Evolutionary conservation across 2,113 vertebrate genomes (phyloP).

Genomic region (Ifrita kowaldi): DNA sequence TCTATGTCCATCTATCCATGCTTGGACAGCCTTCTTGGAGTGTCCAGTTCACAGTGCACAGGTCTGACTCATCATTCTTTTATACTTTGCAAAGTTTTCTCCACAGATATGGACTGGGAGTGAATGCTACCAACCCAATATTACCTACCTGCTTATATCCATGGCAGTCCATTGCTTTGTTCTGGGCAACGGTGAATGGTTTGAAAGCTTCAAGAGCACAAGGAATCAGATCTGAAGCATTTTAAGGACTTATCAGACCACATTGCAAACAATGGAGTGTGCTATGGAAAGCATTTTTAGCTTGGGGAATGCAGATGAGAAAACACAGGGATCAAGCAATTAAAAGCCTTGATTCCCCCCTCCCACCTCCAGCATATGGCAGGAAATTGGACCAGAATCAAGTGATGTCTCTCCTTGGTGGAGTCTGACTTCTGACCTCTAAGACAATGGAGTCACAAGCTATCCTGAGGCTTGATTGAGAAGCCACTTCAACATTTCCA

Average conservation of each 20-base stretch:
- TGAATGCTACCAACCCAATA: neutral
- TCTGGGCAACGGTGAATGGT: neutral
- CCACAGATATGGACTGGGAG: neutral
- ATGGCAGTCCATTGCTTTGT: neutral
- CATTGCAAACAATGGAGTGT: neutral
- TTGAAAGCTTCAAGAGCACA: neutral
- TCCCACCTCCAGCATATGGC: conserved; percentile 68
- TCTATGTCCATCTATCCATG: neutral
- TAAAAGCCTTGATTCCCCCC: conserved; percentile 55
- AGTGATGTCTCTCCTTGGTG: conserved; percentile 55
- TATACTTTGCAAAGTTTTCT: neutral
- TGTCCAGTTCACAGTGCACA: neutral
- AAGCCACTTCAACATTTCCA: conserved; percentile 72
- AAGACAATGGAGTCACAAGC: conserved; percentile 74
- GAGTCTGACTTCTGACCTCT: conserved; percentile 64
- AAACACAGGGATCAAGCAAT: conserved; percentile 43
- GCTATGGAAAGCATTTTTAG: conserved; percentile 31
- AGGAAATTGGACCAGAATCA: conserved; percentile 69
- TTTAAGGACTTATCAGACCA: neutral
- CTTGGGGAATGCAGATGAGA: conserved; percentile 57
- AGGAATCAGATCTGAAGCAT: neutral
- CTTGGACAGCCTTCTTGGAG: neutral
- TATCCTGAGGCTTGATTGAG: conserved; percentile 73
- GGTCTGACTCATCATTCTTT: neutral
- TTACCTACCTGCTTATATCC: neutral